These are phyloP conservation scores for Nomada ruficornis DNA, from an alignment of 2,888 invertebrate species.

Conservation along the genomic window DNA sequence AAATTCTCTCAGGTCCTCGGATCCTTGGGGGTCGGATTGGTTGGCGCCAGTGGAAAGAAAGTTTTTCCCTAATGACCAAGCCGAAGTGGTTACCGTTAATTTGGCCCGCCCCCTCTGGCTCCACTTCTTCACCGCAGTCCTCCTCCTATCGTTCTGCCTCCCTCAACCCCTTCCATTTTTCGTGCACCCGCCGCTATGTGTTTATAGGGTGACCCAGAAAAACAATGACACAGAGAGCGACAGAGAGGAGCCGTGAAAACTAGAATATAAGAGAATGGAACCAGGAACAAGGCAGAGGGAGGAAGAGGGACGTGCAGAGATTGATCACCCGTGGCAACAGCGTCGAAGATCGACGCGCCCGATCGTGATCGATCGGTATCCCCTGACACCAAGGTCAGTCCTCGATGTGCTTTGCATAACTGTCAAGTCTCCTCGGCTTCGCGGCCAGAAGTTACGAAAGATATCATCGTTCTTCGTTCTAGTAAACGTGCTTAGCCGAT, in stretches of 20 bases:
- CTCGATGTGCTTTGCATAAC: conserved; percentile 54
- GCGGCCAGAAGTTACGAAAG: conserved; percentile 51
- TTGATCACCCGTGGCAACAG: conserved; percentile 46
- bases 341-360: conserved; percentile 47
- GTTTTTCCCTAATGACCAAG: conserved; percentile 79
- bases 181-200: conserved; percentile 54
- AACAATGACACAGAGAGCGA: conserved; percentile 68
- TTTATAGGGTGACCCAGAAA: conserved; percentile 82
- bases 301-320: conserved; percentile 18
- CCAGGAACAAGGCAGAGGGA: background rate
- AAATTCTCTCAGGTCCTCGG: conserved; percentile 72
- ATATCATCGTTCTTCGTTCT: conserved; percentile 45
- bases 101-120: conserved; percentile 66
- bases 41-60: conserved; percentile 75
- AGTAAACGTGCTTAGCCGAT: conserved; percentile 18
- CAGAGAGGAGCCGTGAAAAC: background rate
- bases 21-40: conserved; percentile 66
- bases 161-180: conserved; percentile 52
- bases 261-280: background rate
- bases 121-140: conserved; percentile 58
- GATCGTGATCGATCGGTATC: conserved; percentile 59
- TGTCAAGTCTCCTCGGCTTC: conserved; percentile 27
- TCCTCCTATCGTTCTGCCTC: conserved; percentile 57
- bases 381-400: conserved; percentile 47
- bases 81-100: conserved; percentile 81